Evolutionary conservation across 2,888 invertebrate genomes (phyloP).

Genomic region (Microplitis manilae): DNA sequence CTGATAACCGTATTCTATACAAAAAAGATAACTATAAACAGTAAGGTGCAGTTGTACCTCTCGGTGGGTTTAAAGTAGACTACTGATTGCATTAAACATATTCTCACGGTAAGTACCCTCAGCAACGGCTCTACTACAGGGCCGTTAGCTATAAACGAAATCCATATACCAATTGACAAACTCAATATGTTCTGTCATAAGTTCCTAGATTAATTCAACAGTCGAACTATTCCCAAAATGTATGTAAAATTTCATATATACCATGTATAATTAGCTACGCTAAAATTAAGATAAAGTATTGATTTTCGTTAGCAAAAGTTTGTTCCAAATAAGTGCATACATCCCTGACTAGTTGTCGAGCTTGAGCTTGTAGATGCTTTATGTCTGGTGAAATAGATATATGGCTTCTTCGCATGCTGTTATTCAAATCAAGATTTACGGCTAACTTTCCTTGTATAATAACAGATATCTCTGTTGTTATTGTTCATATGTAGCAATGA

Average conservation of each 20-base stretch:
- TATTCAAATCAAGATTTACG: slow-evolving; percentile 67
- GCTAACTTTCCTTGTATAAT: slow-evolving; percentile 29
- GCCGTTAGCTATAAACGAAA: slow-evolving; percentile 52
- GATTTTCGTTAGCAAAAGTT: slow-evolving; percentile 1
- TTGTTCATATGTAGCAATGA: too few species aligned
- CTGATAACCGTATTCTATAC: too few species aligned
- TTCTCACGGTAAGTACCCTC: slow-evolving; percentile 66
- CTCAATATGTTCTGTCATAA: not conserved
- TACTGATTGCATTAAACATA: slow-evolving; percentile 61
- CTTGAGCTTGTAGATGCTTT: slow-evolving; percentile 53
- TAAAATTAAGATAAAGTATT: not conserved
- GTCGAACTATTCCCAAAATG: not conserved
- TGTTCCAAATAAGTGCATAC: slow-evolving; percentile 24
- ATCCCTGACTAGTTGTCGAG: slow-evolving; percentile 47
- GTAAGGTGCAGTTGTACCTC: too few species aligned
- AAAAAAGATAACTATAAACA: too few species aligned
- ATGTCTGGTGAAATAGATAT: slow-evolving; percentile 54
- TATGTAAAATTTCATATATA: not conserved
- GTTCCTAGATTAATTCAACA: not conserved
- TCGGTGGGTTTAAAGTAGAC: not conserved
- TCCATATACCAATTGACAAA: slow-evolving; percentile 36
- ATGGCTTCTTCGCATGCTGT: slow-evolving; percentile 67
- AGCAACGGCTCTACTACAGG: slow-evolving; percentile 62
- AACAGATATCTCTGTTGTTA: too few species aligned
- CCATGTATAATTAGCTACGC: not conserved